These are phyloP conservation scores for Geothlypis trichas DNA, from an alignment of 2,113 vertebrate genomes.

Conservation along the genomic window DNA sequence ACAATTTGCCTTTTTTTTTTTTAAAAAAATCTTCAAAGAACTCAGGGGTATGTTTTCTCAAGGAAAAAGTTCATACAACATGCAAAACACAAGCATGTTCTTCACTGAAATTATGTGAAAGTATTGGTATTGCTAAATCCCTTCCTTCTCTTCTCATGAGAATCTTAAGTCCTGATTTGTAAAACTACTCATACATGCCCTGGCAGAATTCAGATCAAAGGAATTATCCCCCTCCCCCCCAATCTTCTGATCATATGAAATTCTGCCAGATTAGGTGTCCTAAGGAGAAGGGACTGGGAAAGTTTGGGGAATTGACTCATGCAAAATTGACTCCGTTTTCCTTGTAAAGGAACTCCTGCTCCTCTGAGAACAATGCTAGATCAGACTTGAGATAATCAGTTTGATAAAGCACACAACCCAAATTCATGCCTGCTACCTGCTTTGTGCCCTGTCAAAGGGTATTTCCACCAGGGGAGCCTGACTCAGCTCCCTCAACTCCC, in stretches of 20 bases:
- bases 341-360: background rate
- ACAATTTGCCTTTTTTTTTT: background rate
- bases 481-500: background rate
- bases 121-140: slow-evolving; percentile 27
- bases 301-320: background rate
- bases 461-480: background rate
- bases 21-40: slow-evolving; percentile 12
- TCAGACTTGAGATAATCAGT: background rate
- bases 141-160: slow-evolving; percentile 39
- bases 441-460: background rate
- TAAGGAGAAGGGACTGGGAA: slow-evolving; percentile 15
- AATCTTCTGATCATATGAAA: background rate
- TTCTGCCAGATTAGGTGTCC: slow-evolving; percentile 4
- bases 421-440: background rate
- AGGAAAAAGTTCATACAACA: slow-evolving; percentile 10
- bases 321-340: background rate
- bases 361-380: background rate
- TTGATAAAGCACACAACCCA: background rate
- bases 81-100: slow-evolving; percentile 27
- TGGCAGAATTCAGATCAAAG: slow-evolving; percentile 47
- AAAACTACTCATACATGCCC: slow-evolving; percentile 10
- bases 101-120: slow-evolving; percentile 20
- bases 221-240: background rate
- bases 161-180: slow-evolving; percentile 8
- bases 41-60: slow-evolving; percentile 20